A percentile compares a stretch with the other conserved stretches of the same genome.
phyloP scores from a whole-genome alignment of 2,797 vertebrate genomes.

The Gephyroberyx darwinii region DNA sequence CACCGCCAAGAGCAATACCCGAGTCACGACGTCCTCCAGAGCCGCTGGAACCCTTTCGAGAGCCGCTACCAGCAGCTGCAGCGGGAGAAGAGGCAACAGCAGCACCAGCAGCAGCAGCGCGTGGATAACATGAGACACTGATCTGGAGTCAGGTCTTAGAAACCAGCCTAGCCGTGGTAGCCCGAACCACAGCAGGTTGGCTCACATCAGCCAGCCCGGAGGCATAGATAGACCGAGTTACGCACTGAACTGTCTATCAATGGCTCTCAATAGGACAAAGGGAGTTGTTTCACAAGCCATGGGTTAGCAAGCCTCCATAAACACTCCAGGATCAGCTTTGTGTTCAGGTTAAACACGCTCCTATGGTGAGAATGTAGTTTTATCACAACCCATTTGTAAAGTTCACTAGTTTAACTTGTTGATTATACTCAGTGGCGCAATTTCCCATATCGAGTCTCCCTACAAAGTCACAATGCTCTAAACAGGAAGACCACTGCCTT shows the following conservation, averaged over 20 bases:
- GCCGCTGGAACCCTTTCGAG: slow-evolving; percentile 19
- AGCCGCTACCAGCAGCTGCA: slow-evolving; percentile 16
- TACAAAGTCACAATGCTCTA: not conserved
- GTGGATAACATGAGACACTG: slow-evolving; percentile 38
- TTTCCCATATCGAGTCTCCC: not conserved
- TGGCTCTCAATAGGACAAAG: slow-evolving; percentile 29
- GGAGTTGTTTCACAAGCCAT: slow-evolving; percentile 13
- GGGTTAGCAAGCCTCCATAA: slow-evolving; percentile 12
- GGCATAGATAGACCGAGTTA: slow-evolving; percentile 38
- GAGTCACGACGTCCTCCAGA: slow-evolving; percentile 59
- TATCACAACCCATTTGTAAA: not conserved
- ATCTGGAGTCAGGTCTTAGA: slow-evolving; percentile 10
- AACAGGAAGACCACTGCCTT: slow-evolving; percentile 1
- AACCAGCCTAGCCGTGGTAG: slow-evolving; percentile 2
- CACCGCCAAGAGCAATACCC: slow-evolving; percentile 79
- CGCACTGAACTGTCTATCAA: slow-evolving; percentile 37
- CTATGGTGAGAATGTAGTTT: slow-evolving; percentile 17
- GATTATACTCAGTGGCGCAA: slow-evolving; percentile 8
- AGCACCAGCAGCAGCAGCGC: not conserved
- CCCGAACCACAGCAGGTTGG: not conserved
- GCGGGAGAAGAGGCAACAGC: slow-evolving; percentile 50
- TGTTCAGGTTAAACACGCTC: not conserved
- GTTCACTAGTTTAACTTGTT: not conserved
- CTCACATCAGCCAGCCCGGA: slow-evolving; percentile 10
- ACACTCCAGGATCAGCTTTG: slow-evolving; percentile 27